Conservation (phyloP, 2,113 vertebrate species). For the Chelonoidis abingdonii region DNA sequence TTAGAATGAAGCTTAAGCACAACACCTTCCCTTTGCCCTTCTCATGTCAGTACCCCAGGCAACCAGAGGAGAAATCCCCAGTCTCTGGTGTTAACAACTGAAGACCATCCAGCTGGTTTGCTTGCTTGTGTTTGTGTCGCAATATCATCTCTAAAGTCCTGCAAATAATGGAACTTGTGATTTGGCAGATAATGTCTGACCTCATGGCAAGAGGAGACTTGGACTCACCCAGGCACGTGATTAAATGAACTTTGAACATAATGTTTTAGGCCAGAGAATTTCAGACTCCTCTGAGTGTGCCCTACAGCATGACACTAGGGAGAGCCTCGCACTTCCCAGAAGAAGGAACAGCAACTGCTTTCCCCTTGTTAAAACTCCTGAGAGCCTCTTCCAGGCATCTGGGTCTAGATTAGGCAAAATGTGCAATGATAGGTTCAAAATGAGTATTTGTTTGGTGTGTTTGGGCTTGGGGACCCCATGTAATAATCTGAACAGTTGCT, state of each 20-base stretch:
- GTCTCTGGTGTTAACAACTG: background rate
- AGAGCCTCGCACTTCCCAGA: background rate
- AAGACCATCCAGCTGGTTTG: background rate
- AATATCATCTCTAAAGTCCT: background rate
- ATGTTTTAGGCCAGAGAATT: background rate
- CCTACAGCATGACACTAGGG: background rate
- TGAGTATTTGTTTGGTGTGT: background rate
- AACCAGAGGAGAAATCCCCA: background rate
- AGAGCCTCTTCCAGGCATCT: background rate
- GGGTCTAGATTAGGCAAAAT: background rate
- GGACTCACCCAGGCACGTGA: background rate
- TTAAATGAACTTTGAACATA: background rate
- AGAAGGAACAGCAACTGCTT: background rate
- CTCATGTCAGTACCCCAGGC: background rate
- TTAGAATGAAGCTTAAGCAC: background rate
- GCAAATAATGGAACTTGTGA: background rate
- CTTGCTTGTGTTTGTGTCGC: background rate
- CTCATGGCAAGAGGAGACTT: background rate
- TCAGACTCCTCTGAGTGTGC: background rate
- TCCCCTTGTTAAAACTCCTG: background rate
- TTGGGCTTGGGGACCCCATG: background rate
- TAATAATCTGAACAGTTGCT: background rate
- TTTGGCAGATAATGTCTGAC: background rate
- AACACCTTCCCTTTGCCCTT: background rate
- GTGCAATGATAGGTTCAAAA: background rate